Percentiles rank a stretch among this genome's conserved stretches.
phyloP scores from a whole-genome alignment of 2,888 invertebrate species.

The Orgyia antiqua region DNA sequence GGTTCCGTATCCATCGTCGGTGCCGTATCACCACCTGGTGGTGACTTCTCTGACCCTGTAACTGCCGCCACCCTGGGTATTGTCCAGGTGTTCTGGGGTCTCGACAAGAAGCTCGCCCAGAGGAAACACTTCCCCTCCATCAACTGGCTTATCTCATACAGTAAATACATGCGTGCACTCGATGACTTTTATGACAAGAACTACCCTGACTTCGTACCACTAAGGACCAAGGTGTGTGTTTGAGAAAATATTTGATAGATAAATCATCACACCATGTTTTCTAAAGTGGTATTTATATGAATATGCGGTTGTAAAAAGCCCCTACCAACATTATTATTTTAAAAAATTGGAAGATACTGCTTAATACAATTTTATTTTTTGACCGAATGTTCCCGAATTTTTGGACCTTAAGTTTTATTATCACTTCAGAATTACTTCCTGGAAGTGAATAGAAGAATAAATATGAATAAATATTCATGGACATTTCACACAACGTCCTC shows the following conservation, averaged over 20 bases:
- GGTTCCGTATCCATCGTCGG: conserved; percentile 99
- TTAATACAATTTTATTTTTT: no score
- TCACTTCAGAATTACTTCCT: no score
- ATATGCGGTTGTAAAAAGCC: no score
- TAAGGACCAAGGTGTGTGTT: conserved; percentile 90
- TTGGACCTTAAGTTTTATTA: no score
- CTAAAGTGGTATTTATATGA: no score
- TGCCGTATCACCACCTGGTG: conserved; percentile 99
- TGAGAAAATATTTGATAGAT: no score
- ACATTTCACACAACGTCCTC: no score
- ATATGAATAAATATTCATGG: no score
- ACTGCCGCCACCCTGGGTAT: conserved; percentile 99
- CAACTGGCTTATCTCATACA: conserved; percentile 99
- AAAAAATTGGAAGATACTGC: not conserved
- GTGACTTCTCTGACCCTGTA: conserved; percentile 99
- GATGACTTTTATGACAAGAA: conserved; percentile 99
- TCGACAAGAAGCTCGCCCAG: conserved; percentile 99
- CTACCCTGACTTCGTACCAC: conserved; percentile 96
- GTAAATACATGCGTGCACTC: conserved; percentile 98
- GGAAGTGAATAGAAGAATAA: no score
- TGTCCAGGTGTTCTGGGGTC: conserved; percentile 99
- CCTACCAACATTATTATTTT: not conserved
- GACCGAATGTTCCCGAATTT: no score
- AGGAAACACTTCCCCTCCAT: conserved; percentile 99
- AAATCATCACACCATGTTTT: no score